Conservation (phyloP, 2,113 vertebrate genomes). For the Catharus bicknelli region DNA sequence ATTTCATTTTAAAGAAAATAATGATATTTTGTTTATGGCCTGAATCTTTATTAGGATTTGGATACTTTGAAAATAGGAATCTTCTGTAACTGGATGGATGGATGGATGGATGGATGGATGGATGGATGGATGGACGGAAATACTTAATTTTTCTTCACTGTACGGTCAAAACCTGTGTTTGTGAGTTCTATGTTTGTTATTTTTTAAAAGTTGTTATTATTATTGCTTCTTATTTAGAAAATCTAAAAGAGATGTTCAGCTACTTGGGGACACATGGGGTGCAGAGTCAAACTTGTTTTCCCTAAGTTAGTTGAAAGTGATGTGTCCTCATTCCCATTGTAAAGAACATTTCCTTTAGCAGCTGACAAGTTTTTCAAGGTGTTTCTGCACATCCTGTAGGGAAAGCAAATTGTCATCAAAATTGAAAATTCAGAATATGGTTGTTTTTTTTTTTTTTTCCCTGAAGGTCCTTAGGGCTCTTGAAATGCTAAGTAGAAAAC, state of each 20-base stretch:
- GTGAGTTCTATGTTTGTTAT: not conserved
- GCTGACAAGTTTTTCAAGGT: constrained; percentile 58
- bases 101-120: too few relatives aligned
- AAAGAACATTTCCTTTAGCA: constrained; percentile 29
- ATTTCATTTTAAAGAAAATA: not conserved
- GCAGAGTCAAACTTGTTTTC: not conserved
- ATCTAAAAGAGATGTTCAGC: not conserved
- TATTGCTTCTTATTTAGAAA: not conserved
- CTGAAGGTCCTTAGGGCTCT: constrained; percentile 69
- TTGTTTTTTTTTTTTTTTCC: not conserved
- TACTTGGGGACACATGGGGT: not conserved
- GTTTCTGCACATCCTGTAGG: constrained; percentile 51
- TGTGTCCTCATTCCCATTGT: constrained; percentile 34
- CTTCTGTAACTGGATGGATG: not conserved
- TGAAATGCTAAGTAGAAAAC: constrained; percentile 74
- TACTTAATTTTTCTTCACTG: not conserved
- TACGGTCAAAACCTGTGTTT: not conserved
- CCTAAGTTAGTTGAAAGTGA: constrained; percentile 32
- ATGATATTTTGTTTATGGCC: not conserved
- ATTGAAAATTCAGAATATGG: constrained; percentile 65
- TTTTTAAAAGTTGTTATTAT: not conserved
- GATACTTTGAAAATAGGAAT: not conserved
- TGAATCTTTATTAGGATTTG: not conserved
- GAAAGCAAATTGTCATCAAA: constrained; percentile 72
- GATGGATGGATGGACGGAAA: not conserved